Evolutionary conservation across 2,113 vertebrate species (phyloP), one percentile per base, ranked within the genome.

Genomic region (Ageneiosus marmoratus): DNA sequence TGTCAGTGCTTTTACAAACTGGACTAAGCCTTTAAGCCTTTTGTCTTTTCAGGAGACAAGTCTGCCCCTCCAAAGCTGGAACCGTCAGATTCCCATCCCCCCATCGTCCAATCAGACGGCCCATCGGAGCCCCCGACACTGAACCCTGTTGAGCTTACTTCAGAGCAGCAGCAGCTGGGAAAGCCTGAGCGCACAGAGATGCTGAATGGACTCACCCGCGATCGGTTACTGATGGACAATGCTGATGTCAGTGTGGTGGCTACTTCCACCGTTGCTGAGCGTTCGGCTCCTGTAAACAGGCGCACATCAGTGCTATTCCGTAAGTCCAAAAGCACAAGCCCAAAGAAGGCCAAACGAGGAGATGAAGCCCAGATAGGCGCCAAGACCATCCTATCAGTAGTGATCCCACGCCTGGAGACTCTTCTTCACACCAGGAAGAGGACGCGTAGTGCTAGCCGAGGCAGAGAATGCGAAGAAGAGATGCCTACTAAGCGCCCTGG

Each of bases 331-430:
- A 93, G 94, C 88, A 90, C 94, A 93, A 95, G 95, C 91, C 95
- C 96, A 34, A 94, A 93, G 92, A 96, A 96, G 93, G 93, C 94
- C 86, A 89, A 89, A 86, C 94, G 92, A 93, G 94, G 91, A 90
- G 91, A 93, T 89, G 96, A 94, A 85, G 94, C 94, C 78, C 96
- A 94, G 88, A 95, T 98, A 91, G 97, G 96, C 86, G 95, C 97
- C 93, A 98, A 98, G 93, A 97, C 96, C 91, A 97, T 99, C 96
- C 93, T 99, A 94, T 98, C 98, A 81, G 97, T 99, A 94, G 97
- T 99, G 91, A 96, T 99, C 92, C 97, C 98, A 87, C 94, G 96
- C 88, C 96, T 99, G 94, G 98, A 99, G 95, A 98, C 96, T 87
- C 94, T 99, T 70, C 96, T 99, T 87, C 97, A 98, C 92, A 94